Conservation (phyloP, 2,888 invertebrate species). For the Pyralis farinalis region DNA sequence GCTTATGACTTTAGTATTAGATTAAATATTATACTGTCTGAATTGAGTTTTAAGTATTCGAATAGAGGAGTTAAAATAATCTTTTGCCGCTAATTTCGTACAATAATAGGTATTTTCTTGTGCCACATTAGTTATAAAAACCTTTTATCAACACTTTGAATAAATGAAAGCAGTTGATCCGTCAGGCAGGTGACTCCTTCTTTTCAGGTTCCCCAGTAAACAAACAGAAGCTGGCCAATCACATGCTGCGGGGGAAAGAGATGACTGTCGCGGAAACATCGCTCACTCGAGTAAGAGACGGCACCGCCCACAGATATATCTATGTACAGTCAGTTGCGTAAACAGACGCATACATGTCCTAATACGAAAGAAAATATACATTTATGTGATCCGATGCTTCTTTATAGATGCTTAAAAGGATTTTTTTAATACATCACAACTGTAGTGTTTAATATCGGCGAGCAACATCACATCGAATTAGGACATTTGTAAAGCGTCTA, state of each 20-base stretch:
- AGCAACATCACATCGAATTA: not conserved
- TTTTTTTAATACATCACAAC: no score
- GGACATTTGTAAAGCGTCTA: conserved; percentile 2
- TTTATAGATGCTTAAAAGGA: no score
- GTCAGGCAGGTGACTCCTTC: conserved; percentile 51
- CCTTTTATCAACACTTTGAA: no score
- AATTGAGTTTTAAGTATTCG: no score
- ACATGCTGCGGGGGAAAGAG: conserved; percentile 85
- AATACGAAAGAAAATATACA: not conserved
- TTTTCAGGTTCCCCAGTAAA: conserved; percentile 90
- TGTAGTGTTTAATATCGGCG: no score
- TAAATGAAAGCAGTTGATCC: conserved; percentile 24
- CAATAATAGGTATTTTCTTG: no score
- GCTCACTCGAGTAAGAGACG: conserved; percentile 88
- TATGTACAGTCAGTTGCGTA: conserved; percentile 40
- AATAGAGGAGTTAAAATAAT: no score
- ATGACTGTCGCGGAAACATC: conserved; percentile 88
- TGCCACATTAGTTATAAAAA: no score
- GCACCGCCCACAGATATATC: conserved; percentile 37
- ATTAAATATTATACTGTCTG: no score
- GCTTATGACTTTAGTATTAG: no score
- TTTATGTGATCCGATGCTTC: no score
- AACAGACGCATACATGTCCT: not conserved
- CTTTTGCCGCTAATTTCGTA: no score
- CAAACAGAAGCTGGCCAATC: conserved; percentile 90